phyloP scores from a whole-genome alignment of 2,797 vertebrate species.

The Hydrophis major region DNA sequence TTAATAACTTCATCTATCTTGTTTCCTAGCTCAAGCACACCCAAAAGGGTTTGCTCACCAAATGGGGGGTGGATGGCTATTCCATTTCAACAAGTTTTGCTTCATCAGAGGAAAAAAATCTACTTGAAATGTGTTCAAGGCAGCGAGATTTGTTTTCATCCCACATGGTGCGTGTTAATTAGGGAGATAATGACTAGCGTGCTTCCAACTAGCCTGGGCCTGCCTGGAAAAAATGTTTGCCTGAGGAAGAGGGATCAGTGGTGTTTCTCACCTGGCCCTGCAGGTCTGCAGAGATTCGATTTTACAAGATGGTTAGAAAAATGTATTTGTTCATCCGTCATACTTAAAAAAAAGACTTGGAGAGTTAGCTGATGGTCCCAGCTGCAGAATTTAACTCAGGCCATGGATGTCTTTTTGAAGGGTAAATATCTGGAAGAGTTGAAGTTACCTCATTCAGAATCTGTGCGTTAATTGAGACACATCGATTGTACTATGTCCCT shows the following conservation, averaged over 20 bases:
- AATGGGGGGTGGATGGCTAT: background rate
- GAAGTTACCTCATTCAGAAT: background rate
- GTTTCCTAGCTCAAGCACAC: conserved; percentile 39
- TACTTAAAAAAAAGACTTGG: background rate
- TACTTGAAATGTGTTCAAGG: background rate
- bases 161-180: background rate
- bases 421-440: background rate
- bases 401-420: background rate
- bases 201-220: background rate
- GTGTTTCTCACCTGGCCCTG: background rate
- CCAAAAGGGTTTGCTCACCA: background rate
- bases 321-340: conserved; percentile 11
- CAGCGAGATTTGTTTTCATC: background rate
- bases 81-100: background rate
- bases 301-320: background rate
- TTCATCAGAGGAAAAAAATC: background rate
- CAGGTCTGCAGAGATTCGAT: background rate
- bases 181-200: background rate
- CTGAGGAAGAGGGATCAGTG: background rate
- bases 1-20: conserved; percentile 71
- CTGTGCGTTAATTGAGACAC: no score
- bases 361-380: background rate
- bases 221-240: conserved; percentile 3
- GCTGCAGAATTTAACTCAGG: background rate
- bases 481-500: background rate